Evolutionary conservation across 2,797 vertebrate genomes (phyloP).

Genomic region (Luscinia megarhynchos): DNA sequence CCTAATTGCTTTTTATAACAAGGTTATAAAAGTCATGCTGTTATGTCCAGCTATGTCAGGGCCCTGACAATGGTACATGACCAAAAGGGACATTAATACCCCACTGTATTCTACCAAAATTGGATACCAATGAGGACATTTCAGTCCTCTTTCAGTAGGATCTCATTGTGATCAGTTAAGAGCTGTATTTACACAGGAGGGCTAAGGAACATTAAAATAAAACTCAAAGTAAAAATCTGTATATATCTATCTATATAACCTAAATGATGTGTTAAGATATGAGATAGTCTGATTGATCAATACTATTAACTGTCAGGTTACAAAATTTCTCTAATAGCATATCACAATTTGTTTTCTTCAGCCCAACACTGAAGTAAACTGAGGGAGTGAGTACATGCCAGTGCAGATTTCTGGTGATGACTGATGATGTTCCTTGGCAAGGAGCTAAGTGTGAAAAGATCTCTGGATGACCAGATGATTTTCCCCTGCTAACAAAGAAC

Average conservation of each 20-base stretch:
- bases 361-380: not conserved
- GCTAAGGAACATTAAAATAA: not conserved
- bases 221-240: not conserved
- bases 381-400: not conserved
- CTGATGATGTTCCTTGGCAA: rapidly evolving
- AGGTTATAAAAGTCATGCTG: conserved; percentile 62
- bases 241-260: not conserved
- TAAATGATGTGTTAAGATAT: not conserved
- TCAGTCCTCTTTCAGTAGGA: not conserved
- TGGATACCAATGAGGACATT: not conserved
- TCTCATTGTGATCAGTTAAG: not conserved
- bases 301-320: not conserved
- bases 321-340: not conserved
- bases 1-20: conserved; percentile 75
- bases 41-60: conserved; percentile 20
- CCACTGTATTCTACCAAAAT: not conserved
- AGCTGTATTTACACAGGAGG: not conserved
- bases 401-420: not conserved
- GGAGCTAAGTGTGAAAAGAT: not conserved
- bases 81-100: not conserved
- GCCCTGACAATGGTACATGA: not conserved
- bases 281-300: not conserved
- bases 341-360: not conserved
- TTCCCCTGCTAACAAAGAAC: not conserved
- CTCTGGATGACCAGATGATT: not conserved